Evolutionary conservation across 2,888 invertebrate genomes (phyloP).

Genomic region (Drosophila atroscutellata): DNA sequence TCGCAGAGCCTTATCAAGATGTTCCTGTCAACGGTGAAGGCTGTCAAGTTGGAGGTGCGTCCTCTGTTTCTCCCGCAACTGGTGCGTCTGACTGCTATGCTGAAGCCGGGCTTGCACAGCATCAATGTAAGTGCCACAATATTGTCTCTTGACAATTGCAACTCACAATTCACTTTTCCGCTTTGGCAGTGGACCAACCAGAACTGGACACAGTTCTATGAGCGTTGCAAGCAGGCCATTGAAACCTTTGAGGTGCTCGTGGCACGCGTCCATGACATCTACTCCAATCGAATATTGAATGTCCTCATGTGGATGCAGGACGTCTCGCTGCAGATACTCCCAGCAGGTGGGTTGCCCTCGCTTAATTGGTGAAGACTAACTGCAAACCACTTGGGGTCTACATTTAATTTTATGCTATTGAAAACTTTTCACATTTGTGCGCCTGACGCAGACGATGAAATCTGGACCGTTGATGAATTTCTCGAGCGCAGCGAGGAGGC

Average conservation of each 20-base stretch:
- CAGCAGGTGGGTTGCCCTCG: slow-evolving; percentile 85
- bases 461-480: slow-evolving; percentile 95
- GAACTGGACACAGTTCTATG: slow-evolving; percentile 92
- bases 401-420: slow-evolving; percentile 50
- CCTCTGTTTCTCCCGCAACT: slow-evolving; percentile 95
- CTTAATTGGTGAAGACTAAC: slow-evolving; percentile 42
- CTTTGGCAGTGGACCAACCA: slow-evolving; percentile 95
- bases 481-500: slow-evolving; percentile 92
- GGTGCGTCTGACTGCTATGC: slow-evolving; percentile 91
- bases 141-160: background rate
- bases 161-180: slow-evolving; percentile 11
- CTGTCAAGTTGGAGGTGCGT: slow-evolving; percentile 94
- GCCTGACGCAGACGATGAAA: slow-evolving; percentile 87
- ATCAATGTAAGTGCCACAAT: slow-evolving; percentile 86
- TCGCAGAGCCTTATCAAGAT: slow-evolving; percentile 91
- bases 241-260: slow-evolving; percentile 91
- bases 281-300: slow-evolving; percentile 94
- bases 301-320: slow-evolving; percentile 95
- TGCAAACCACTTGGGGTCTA: slow-evolving; percentile 15
- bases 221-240: slow-evolving; percentile 91
- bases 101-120: slow-evolving; percentile 92
- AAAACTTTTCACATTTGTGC: slow-evolving; percentile 74
- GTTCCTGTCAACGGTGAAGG: slow-evolving; percentile 89
- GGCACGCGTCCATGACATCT: slow-evolving; percentile 94
- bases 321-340: slow-evolving; percentile 92